Conservation (phyloP, 23 tunicate genomes). For the Clavelina lepadiformis region DNA sequence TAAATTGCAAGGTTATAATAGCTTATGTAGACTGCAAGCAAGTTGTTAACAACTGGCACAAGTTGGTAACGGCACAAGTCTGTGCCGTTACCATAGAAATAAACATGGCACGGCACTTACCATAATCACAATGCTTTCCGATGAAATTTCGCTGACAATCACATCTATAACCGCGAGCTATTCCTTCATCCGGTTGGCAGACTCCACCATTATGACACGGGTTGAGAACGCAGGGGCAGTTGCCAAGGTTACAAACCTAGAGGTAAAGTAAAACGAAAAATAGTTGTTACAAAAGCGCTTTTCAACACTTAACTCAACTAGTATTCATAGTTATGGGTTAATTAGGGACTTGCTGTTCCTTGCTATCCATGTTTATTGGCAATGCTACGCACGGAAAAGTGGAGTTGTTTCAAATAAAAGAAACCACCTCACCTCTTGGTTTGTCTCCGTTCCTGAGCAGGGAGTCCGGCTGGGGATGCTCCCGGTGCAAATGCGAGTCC, state of each 20-base stretch:
- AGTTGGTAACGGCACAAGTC: no score
- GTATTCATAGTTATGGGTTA: no score
- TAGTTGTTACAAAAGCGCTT: no score
- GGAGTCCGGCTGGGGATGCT: slow-evolving; percentile 28
- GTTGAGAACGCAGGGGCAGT: slow-evolving; percentile 64
- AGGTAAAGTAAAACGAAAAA: background rate
- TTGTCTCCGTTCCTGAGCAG: slow-evolving; percentile 43
- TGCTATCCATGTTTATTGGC: no score
- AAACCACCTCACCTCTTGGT: slow-evolving; percentile 31
- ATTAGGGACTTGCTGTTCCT: no score
- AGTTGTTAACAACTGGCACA: no score
- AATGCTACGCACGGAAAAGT: no score
- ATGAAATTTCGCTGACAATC: slow-evolving; percentile 60
- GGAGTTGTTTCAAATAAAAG: background rate
- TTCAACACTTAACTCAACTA: no score
- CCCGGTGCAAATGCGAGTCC: slow-evolving; percentile 70
- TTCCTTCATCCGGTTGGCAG: slow-evolving; percentile 33
- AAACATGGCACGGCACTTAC: no score
- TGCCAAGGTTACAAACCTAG: slow-evolving; percentile 45
- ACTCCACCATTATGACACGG: slow-evolving; percentile 82
- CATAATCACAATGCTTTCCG: slow-evolving; percentile 70
- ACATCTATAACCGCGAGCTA: slow-evolving; percentile 59
- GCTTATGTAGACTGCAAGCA: no score
- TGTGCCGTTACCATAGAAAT: no score
- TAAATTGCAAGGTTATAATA: no score